These are phyloP conservation scores for Lepidochrysops patricia DNA, from an alignment of 2,888 invertebrate genomes.

Conservation along the genomic window DNA sequence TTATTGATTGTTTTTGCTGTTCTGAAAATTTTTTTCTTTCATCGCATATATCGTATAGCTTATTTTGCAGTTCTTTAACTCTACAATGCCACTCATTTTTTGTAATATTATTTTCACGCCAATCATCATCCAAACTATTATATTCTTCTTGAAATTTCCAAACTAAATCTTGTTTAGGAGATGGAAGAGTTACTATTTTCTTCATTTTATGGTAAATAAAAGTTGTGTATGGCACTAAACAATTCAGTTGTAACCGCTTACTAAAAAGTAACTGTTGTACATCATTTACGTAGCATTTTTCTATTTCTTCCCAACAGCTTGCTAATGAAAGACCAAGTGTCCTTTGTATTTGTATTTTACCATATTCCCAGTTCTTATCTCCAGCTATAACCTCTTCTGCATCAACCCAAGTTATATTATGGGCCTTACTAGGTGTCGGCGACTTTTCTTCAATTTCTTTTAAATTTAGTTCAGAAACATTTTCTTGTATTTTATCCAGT, in stretches of 20 bases:
- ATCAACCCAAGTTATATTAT: slow-evolving; percentile 30
- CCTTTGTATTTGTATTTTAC: slow-evolving; percentile 49
- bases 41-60: slow-evolving; percentile 74
- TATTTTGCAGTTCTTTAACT: slow-evolving; percentile 63
- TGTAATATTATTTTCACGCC: slow-evolving; percentile 69
- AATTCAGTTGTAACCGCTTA: slow-evolving; percentile 70
- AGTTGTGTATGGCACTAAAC: slow-evolving; percentile 72
- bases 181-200: slow-evolving; percentile 70
- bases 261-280: slow-evolving; percentile 73
- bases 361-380: slow-evolving; percentile 65
- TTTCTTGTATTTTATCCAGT: slow-evolving; percentile 39
- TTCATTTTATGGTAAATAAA: slow-evolving; percentile 70
- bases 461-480: slow-evolving; percentile 29
- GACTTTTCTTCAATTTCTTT: slow-evolving; percentile 18
- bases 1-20: slow-evolving; percentile 63
- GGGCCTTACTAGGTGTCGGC: slow-evolving; percentile 19
- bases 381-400: slow-evolving; percentile 47
- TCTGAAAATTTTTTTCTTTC: slow-evolving; percentile 69
- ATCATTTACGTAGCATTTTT: slow-evolving; percentile 64
- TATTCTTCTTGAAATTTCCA: slow-evolving; percentile 73
- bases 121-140: slow-evolving; percentile 75
- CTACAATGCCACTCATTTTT: slow-evolving; percentile 78
- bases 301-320: slow-evolving; percentile 67
- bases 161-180: slow-evolving; percentile 73
- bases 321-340: slow-evolving; percentile 52